Conservation (phyloP, 2,797 vertebrate species). For the Capromys pilorides region DNA sequence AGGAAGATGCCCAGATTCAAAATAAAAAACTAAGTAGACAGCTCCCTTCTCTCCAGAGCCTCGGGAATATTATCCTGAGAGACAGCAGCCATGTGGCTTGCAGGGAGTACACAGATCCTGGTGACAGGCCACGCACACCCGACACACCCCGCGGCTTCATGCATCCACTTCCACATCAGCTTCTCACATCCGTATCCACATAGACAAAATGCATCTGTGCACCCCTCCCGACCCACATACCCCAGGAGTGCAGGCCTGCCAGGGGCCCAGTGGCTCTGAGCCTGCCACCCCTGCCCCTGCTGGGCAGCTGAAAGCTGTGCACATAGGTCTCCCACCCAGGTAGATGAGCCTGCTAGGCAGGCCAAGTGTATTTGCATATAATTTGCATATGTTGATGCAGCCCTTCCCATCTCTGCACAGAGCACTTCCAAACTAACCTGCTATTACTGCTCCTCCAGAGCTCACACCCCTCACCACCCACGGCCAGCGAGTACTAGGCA, state of each 20-base stretch:
- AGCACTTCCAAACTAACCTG: conserved; percentile 67
- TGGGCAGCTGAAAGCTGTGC: rapidly evolving
- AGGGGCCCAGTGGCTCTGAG: not conserved
- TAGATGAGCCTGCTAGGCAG: not conserved
- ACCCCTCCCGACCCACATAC: not conserved
- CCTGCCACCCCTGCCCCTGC: not conserved
- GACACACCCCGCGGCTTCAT: not conserved
- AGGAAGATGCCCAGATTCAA: not conserved
- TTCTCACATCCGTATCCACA: not conserved
- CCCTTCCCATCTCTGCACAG: conserved; percentile 1
- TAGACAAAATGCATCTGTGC: not conserved
- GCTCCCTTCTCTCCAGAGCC: not conserved
- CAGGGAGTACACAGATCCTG: not conserved
- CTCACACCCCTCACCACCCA: conserved; percentile 6
- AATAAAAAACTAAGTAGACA: not conserved
- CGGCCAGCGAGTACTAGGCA: conserved; percentile 19
- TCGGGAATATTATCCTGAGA: not conserved
- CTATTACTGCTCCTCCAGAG: conserved; percentile 25
- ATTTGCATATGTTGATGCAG: conserved; percentile 66
- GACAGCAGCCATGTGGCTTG: not conserved
- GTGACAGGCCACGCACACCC: conserved; percentile 42
- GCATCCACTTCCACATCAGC: conserved; percentile 48
- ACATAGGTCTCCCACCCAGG: not conserved
- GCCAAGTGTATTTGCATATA: conserved; percentile 63
- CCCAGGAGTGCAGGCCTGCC: rapidly evolving